Evolutionary conservation across 1,140 invertebrate genomes (phyloP).

Genomic region (Bombus difficillimus): DNA sequence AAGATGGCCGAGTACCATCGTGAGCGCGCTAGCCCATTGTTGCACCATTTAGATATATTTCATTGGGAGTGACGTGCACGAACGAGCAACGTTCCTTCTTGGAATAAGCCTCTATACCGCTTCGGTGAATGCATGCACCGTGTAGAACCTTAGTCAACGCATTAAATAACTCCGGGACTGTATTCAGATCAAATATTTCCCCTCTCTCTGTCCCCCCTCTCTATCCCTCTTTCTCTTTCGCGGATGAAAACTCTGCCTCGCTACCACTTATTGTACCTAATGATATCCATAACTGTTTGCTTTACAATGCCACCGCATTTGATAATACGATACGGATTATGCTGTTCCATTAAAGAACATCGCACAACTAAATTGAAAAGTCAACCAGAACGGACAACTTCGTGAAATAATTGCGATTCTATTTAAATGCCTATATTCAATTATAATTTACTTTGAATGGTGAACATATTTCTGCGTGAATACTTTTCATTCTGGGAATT

Average conservation of each 20-base stretch:
- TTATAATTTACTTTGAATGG: no score
- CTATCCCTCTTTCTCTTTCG: neutral
- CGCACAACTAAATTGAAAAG: neutral
- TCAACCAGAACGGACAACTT: neutral
- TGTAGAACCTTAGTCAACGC: conserved; percentile 39
- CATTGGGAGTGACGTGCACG: conserved; percentile 41
- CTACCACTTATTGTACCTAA: neutral
- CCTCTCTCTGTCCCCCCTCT: neutral
- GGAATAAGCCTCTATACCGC: conserved; percentile 34
- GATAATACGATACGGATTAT: conserved; percentile 25
- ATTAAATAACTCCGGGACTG: conserved; percentile 51
- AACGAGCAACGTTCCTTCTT: conserved; percentile 39
- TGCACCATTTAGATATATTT: conserved; percentile 58
- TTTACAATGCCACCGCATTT: conserved; percentile 17
- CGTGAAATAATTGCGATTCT: neutral
- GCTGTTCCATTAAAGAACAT: neutral
- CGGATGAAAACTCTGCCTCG: neutral
- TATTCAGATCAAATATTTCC: conserved; percentile 35
- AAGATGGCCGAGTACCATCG: conserved; percentile 7
- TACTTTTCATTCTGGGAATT: no score
- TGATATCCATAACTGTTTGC: conserved; percentile 1
- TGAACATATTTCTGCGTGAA: no score
- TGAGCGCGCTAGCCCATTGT: conserved; percentile 46
- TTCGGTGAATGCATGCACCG: conserved; percentile 31
- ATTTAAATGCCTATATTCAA: no score